Base-by-base conservation (phyloP, 2,888 invertebrate genomes). In the Philopedon plagiatum region DNA sequence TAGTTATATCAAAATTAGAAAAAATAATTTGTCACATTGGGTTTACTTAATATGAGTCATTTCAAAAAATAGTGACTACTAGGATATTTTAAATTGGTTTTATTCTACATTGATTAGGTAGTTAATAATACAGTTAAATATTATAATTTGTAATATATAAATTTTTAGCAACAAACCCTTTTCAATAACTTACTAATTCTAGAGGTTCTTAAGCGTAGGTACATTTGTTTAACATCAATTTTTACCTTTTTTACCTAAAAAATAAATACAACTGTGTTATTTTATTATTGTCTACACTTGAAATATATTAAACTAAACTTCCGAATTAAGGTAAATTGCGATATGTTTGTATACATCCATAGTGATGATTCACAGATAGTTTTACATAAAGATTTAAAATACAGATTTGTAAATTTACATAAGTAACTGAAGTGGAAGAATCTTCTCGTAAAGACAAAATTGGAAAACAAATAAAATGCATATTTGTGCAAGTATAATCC, bases 241-340 rank as follows among this genome's bases (percentile, higher is more conserved):
- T 19, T 44, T 71, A 64, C 56, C 18, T 44, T 61, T 54, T 66
- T 62, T 23, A 49, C 49, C 57, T 62, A 66, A 54, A 79, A 75
- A 76, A 77, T 81, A 80, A 81, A 79, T 83, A 80, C 78, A 80
- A 78, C 78, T 80, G n/a, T n/a, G n/a, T n/a, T 74, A 61, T 71
- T 67, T 79, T 71, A 76, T 81, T 83, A 84, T 84, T 84, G 83
- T 84, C 83, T 83, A 83, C 83, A 83, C 80, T 82, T 82, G 80
- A 80, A 82, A 80, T 78, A 79, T 79, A 80, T 78, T 78, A 73
- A 72, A 44, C 4, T 78, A 80, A 80, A 76, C 41, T 79, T 78
- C 76, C 77, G 71, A 75, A 79, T 77, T 76, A 78, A 67, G 69
- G 76, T 77, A 74, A 67, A 76, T 80, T 77, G 77, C 80, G 81